These are phyloP conservation scores for Apis florea DNA, from an alignment of 1,140 invertebrate species.

Conservation along the genomic window DNA sequence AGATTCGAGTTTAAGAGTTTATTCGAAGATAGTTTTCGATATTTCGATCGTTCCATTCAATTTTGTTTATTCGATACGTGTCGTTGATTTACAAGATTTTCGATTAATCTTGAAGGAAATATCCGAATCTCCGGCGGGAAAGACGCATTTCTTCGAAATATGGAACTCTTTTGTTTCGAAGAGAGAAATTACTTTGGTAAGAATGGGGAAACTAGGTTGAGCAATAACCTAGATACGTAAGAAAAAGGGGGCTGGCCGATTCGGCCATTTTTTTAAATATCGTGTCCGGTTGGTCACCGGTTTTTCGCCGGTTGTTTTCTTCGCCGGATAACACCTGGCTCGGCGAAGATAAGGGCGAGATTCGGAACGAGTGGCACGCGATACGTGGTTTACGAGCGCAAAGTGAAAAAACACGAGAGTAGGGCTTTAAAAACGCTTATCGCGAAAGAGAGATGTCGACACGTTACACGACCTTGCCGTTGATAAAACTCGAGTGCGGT, in stretches of 20 bases:
- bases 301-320: not conserved
- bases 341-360: not conserved
- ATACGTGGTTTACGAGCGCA: not conserved
- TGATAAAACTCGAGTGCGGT: slow-evolving; percentile 33
- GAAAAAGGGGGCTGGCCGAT: not conserved
- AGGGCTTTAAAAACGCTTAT: not conserved
- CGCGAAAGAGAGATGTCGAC: slow-evolving; percentile 36
- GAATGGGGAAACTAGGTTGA: not conserved
- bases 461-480: slow-evolving; percentile 38
- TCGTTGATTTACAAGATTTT: no score
- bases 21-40: no score
- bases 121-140: not conserved
- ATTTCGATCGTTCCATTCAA: no score
- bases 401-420: not conserved
- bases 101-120: no score
- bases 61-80: not conserved
- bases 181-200: not conserved
- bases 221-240: slow-evolving; percentile 12
- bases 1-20: no score
- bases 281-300: not conserved
- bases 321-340: no score
- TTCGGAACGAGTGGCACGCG: slow-evolving; percentile 11
- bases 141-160: not conserved
- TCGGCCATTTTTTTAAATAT: not conserved
- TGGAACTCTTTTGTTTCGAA: no score